phyloP scores from a whole-genome alignment of 2,797 vertebrate genomes.

The Macrochelys suwanniensis region DNA sequence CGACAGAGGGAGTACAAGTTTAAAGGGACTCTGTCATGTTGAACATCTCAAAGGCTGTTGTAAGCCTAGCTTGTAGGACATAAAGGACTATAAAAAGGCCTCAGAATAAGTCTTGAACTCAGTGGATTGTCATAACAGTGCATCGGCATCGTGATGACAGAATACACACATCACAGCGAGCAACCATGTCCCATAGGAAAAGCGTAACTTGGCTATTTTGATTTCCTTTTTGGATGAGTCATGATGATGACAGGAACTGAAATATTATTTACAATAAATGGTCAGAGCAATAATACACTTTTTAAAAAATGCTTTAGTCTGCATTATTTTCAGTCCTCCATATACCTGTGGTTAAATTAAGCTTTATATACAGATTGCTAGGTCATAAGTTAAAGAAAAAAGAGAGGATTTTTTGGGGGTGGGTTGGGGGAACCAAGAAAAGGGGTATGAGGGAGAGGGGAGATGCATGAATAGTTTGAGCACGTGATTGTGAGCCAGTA shows the following conservation, averaged over 20 bases:
- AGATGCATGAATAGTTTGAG: background rate
- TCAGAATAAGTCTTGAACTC: background rate
- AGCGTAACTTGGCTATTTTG: slow-evolving; percentile 8
- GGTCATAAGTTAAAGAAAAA: background rate
- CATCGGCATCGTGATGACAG: background rate
- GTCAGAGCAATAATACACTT: background rate
- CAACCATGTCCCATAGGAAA: background rate
- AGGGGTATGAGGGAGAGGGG: background rate
- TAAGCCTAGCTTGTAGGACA: background rate
- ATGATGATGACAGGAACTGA: background rate
- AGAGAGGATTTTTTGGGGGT: background rate
- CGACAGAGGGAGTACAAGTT: slow-evolving; percentile 53
- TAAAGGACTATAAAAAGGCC: background rate
- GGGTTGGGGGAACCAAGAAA: background rate
- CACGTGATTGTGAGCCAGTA: background rate
- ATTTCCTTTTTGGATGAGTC: background rate
- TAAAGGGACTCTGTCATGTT: slow-evolving; percentile 31
- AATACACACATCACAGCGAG: background rate
- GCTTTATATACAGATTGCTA: background rate
- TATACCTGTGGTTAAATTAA: background rate
- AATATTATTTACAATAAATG: background rate
- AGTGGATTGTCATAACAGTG: background rate
- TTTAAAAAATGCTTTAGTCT: background rate
- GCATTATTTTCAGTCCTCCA: background rate
- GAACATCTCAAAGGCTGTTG: background rate